These are phyloP conservation scores for Pomacea maculata DNA, from an alignment of 1,140 invertebrate genomes.

Conservation along the genomic window DNA sequence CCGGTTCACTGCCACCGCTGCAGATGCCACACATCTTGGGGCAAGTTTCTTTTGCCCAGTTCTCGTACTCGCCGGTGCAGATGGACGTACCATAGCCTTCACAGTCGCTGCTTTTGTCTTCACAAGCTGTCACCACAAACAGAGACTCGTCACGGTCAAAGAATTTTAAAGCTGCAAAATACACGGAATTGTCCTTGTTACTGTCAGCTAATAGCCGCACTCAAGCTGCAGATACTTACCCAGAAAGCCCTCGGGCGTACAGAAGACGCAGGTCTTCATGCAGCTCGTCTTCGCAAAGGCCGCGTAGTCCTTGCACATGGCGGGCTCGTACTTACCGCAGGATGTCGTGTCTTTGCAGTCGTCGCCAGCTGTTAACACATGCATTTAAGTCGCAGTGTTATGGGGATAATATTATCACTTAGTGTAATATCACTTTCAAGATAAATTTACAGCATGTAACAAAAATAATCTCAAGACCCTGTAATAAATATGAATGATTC, in stretches of 20 bases:
- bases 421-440: no score
- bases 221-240: background rate
- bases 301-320: conserved; percentile 6
- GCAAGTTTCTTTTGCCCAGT: conserved; percentile 29
- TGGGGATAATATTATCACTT: no score
- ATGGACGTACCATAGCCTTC: conserved; percentile 12
- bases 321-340: background rate
- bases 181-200: background rate
- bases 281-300: background rate
- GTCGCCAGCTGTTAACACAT: background rate
- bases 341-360: background rate
- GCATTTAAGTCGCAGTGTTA: background rate
- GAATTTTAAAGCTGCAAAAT: background rate
- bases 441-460: no score
- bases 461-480: no score
- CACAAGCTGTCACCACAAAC: conserved; percentile 4
- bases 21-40: conserved; percentile 23
- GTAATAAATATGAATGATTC: no score
- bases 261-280: conserved; percentile 13
- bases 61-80: conserved; percentile 23
- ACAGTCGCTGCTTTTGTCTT: conserved; percentile 23
- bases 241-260: background rate
- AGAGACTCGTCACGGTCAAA: background rate
- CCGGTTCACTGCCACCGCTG: background rate
- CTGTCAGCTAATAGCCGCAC: background rate